Evolutionary conservation across 2,113 vertebrate genomes (phyloP).

Genomic region (Peromyscus maniculatus): DNA sequence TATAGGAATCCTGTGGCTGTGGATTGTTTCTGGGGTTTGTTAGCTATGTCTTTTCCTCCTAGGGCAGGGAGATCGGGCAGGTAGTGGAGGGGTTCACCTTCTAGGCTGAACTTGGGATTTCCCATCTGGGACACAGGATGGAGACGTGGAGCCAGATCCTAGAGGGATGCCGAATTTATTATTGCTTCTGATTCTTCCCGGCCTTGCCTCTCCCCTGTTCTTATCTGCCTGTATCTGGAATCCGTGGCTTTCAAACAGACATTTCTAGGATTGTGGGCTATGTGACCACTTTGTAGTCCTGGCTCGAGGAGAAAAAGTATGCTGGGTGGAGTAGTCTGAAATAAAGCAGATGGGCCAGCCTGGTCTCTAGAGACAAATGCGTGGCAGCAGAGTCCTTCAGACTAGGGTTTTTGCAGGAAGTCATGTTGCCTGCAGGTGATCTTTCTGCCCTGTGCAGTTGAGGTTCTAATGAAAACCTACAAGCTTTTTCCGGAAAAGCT

Average conservation of each 20-base stretch:
- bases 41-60: neutral
- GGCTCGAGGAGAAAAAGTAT: slow-evolving; percentile 58
- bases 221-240: slow-evolving; percentile 56
- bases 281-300: slow-evolving; percentile 76
- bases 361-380: slow-evolving; percentile 66
- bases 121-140: neutral
- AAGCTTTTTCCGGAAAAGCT: neutral
- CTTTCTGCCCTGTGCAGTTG: neutral
- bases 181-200: slow-evolving; percentile 43
- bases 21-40: slow-evolving; percentile 61
- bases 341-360: slow-evolving; percentile 68
- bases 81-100: slow-evolving; percentile 24
- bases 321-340: slow-evolving; percentile 56
- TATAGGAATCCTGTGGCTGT: slow-evolving; percentile 73
- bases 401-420: neutral
- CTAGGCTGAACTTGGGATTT: slow-evolving; percentile 34
- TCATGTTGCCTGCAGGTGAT: neutral
- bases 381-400: slow-evolving; percentile 38
- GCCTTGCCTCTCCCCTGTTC: neutral
- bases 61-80: slow-evolving; percentile 31
- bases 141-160: neutral
- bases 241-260: slow-evolving; percentile 73
- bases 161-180: slow-evolving; percentile 42
- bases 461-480: neutral
- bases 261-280: slow-evolving; percentile 74